Evolutionary conservation across 2,888 invertebrate genomes (phyloP), one percentile per base, ranked within the genome.

Genomic region (Noctua janthe): DNA sequence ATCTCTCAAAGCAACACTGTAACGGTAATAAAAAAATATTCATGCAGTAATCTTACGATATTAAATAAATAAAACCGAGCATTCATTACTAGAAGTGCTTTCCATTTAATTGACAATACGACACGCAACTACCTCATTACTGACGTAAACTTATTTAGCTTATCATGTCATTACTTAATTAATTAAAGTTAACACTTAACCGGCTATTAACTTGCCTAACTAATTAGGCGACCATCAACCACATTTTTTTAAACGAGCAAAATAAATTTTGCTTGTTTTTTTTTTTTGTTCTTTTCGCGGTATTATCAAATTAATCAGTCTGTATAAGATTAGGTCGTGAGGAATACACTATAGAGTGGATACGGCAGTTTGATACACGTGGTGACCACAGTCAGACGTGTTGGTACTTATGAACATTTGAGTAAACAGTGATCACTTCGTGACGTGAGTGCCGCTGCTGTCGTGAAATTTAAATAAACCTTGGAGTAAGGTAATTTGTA

Each of bases 331-430:
- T 54, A 77, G n/a, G 51, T 59, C 69, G 84, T 71, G 8, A 49
- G 62, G 35, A 51, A 72, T 54, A 72, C 35, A 59, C 59, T 56
- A 59, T 70, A 39, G 56, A 15, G 35, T 71, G 35, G 64, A 17
- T 8, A 77, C 51, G 80, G 71, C 89, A 91, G 90, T 91, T 74
- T 85, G 79, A 80, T 78, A 77, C 69, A 62, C 76, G 74, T 71
- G 74, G 84, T 89, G 84, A 72, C 81, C 80, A 83, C 67, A 80
- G 62, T 51, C 74, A 72, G 78, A 87, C 91, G 90, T 80, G 75
- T 83, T 74, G 43, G 11, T 35, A 51, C 62, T 67, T 76, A 20
- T 43, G 35, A 59, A 67, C 66, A 74, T 75, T 80, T 82, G 72
- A 81, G 74, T 78, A 85, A 78, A 85, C 76, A 79, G 85, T 83